phyloP scores from a whole-genome alignment of 1,140 invertebrate genomes.

The Harlomillsia oculata region DNA sequence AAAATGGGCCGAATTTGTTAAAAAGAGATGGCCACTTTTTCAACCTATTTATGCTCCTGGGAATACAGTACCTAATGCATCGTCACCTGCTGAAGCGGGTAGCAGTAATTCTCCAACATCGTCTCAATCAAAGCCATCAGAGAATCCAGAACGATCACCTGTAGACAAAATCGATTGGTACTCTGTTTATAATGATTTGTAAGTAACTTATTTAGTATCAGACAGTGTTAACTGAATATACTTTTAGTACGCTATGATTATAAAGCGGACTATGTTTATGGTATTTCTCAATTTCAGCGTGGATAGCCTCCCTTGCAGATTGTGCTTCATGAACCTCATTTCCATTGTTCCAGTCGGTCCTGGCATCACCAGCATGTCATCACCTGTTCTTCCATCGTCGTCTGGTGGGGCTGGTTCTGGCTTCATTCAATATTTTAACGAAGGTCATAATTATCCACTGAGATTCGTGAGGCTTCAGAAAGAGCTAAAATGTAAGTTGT shows the following conservation, averaged over 20 bases:
- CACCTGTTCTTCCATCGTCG: too few species aligned
- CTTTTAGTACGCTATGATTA: too few species aligned
- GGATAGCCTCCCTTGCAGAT: slow-evolving; percentile 69
- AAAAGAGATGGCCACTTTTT: slow-evolving; percentile 67
- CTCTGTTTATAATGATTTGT: slow-evolving; percentile 53
- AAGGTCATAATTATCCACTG: too few species aligned
- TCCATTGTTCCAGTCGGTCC: slow-evolving; percentile 21
- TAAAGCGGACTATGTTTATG: too few species aligned
- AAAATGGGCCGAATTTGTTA: slow-evolving; percentile 64
- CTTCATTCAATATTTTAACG: too few species aligned
- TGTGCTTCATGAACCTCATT: slow-evolving; percentile 52
- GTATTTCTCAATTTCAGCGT: slow-evolving; percentile 43
- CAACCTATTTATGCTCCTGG: slow-evolving; percentile 52
- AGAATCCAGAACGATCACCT: too few species aligned
- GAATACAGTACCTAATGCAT: too few species aligned
- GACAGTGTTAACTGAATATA: background rate
- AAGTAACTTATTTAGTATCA: slow-evolving; percentile 28
- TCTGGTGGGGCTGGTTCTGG: too few species aligned
- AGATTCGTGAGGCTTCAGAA: slow-evolving; percentile 60
- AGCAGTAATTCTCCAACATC: too few species aligned
- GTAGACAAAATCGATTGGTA: too few species aligned
- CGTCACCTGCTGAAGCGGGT: too few species aligned
- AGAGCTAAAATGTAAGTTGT: slow-evolving; percentile 55
- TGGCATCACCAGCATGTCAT: slow-evolving; percentile 4
- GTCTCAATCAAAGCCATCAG: too few species aligned